Evolutionary conservation across 2,888 invertebrate species (phyloP).

Genomic region (Perithous albicinctus): DNA sequence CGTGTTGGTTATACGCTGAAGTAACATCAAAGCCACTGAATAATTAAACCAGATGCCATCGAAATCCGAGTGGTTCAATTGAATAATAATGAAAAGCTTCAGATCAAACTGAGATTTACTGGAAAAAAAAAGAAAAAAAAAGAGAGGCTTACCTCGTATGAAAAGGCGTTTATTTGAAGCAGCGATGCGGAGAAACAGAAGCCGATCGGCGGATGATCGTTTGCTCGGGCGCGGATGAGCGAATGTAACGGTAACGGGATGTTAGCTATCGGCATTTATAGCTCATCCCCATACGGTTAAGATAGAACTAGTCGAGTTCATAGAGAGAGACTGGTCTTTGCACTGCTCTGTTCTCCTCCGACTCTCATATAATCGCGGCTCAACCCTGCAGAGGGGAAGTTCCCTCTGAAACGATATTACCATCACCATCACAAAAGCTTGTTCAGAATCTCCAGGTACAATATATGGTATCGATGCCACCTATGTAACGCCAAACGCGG

Average conservation of each 20-base stretch:
- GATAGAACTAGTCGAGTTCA: conserved; percentile 31
- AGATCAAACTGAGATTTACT: no score
- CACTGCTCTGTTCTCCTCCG: background rate
- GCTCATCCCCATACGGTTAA: conserved; percentile 63
- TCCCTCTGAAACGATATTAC: conserved; percentile 29
- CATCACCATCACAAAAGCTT: conserved; percentile 16
- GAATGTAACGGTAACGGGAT: conserved; percentile 61
- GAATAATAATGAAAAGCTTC: conserved; percentile 1
- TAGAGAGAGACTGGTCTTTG: conserved; percentile 17
- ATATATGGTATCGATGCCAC: conserved; percentile 3
- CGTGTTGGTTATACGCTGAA: conserved; percentile 49
- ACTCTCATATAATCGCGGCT: conserved; percentile 27
- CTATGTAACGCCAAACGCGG: background rate
- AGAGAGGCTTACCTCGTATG: background rate
- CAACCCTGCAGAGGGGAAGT: conserved; percentile 40
- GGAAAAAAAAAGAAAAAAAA: background rate
- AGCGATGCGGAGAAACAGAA: conserved; percentile 22
- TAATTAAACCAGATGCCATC: conserved; percentile 12
- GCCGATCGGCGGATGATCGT: conserved; percentile 33
- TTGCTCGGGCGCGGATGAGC: conserved; percentile 58
- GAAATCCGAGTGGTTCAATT: background rate
- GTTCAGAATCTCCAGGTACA: background rate
- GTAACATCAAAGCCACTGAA: conserved; percentile 34
- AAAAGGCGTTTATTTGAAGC: background rate
- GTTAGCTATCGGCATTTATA: conserved; percentile 68